Conservation (phyloP, 2,113 vertebrate genomes). For the Catagonus wagneri region DNA sequence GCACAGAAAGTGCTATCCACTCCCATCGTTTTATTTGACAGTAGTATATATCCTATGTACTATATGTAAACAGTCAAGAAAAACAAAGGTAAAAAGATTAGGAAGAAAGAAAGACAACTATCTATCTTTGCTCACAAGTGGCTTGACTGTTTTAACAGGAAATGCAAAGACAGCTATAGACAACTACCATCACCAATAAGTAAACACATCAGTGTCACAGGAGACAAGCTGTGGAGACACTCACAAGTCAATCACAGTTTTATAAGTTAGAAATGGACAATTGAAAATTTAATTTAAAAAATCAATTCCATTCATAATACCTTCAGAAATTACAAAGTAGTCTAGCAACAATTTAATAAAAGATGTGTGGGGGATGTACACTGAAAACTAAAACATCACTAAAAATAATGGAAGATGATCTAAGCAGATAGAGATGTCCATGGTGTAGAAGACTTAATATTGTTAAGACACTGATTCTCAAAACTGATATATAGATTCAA, state of each 20-base stretch:
- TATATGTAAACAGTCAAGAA: not conserved
- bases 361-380: not conserved
- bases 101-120: not conserved
- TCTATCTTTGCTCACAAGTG: not conserved
- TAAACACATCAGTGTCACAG: not conserved
- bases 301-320: not conserved
- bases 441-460: not conserved
- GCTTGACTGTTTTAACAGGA: not conserved
- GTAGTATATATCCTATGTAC: not conserved
- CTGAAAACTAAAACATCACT: not conserved
- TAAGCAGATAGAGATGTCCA: not conserved
- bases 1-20: not conserved
- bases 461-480: not conserved
- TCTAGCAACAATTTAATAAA: not conserved
- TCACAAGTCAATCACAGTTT: not conserved
- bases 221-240: not conserved
- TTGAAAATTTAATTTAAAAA: not conserved
- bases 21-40: not conserved
- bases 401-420: not conserved
- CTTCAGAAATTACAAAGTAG: constrained; percentile 3
- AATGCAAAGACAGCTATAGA: not conserved
- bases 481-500: not conserved
- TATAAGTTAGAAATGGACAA: not conserved
- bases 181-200: not conserved
- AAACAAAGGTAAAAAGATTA: not conserved